Base-by-base conservation (phyloP, 2,113 vertebrate species). In the Mustela nigripes region DNA sequence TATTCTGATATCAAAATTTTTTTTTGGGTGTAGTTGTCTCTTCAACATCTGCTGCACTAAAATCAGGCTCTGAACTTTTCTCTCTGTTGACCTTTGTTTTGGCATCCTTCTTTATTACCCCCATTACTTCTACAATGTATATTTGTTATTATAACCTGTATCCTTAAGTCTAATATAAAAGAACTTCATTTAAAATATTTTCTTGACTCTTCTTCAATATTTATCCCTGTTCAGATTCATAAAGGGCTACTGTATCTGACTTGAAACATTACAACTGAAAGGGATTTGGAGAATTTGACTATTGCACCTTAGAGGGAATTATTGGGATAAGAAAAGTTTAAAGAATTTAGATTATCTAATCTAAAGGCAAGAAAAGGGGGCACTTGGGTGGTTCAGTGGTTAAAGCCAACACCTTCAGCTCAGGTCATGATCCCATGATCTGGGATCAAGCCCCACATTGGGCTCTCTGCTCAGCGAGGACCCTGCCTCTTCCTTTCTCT, bases 231-330 rank as follows among this genome's bases (percentile, higher is more conserved):
- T 78, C 24, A 48, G 4, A 24, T 53, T 96, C 45, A 79, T 53
- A 79, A 96, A 94, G 31, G n/a, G 16, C 63, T 83, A 6, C 50
- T 95, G 22, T 87, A 36, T 93, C 50, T 95, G 36, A 83, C 39
- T 83, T 94, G 24, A 96, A 90, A 92, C 50, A 83, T 86, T 39
- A 79, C 56, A 95, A 11, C 45, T 92, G 85, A 91, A 71, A 83
- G 45, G 8, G n/a, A 87, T 89, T 96, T 92, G 56, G 62, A 71
- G 90, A 89, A 86, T 86, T 95, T 92, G 56, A 81, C 15, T 56
- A 39, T 94, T 91, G 26, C 58, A 33, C 26, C 28, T 86, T 94
- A 95, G 21, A 86, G 42, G 31, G 33, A 90, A 95, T 83, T 56
- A 83, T 73, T 79, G 73, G 33, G 8, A 56, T 78, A 82, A 50